Evolutionary conservation across 2,797 vertebrate genomes (phyloP).

Genomic region (Eremophila alpestris): DNA sequence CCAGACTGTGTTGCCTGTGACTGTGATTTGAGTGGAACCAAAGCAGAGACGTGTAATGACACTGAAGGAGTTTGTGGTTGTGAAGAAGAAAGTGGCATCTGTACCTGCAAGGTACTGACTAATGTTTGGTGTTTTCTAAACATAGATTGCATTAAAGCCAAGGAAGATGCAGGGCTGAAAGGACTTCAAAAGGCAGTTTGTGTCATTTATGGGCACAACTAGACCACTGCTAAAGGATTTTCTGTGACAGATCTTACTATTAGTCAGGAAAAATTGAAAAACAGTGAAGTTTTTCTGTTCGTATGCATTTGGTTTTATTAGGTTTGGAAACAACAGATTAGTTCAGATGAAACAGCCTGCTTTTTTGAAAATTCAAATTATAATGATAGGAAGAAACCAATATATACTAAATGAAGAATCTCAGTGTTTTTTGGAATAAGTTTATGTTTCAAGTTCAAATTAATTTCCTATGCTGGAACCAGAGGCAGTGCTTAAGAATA

Average conservation of each 20-base stretch:
- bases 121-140: not conserved
- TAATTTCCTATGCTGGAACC: not conserved
- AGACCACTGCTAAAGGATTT: not conserved
- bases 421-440: not conserved
- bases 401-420: not conserved
- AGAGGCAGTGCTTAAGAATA: not conserved
- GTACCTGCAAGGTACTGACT: constrained; percentile 94
- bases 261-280: not conserved
- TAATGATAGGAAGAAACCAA: not conserved
- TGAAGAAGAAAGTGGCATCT: constrained; percentile 77
- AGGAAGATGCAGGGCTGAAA: not conserved
- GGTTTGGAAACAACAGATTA: not conserved
- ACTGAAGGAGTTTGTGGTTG: constrained; percentile 83
- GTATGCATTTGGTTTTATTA: not conserved
- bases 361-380: not conserved
- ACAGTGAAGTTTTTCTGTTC: not conserved
- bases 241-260: not conserved
- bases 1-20: constrained; percentile 86
- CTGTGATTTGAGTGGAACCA: constrained; percentile 86
- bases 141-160: not conserved
- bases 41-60: constrained; percentile 77
- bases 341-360: not conserved
- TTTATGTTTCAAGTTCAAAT: not conserved
- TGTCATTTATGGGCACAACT: not conserved
- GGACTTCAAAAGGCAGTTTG: not conserved